Conservation (phyloP, 64 coral and sea anemone species). For the Montipora capricornis region DNA sequence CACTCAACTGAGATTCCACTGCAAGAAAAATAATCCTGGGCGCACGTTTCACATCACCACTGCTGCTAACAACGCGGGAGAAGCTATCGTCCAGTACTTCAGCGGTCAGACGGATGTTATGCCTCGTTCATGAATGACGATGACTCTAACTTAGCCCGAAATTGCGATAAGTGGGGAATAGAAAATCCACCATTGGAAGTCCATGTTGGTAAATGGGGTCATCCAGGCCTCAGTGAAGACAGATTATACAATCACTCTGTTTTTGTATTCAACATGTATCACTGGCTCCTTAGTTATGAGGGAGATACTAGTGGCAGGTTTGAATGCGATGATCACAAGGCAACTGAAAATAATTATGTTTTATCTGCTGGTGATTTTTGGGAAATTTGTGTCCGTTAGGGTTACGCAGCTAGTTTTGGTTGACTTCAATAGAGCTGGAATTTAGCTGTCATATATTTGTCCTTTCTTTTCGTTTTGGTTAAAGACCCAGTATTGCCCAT, state of each 20-base stretch:
- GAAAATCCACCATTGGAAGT: background rate
- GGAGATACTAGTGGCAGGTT: too few relatives aligned
- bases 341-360: too few relatives aligned
- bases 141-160: background rate
- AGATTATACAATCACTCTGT: background rate
- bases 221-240: background rate
- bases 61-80: background rate
- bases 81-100: slow-evolving; percentile 26
- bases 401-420: too few relatives aligned
- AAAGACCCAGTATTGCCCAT: too few relatives aligned
- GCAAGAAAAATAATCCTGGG: background rate
- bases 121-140: background rate
- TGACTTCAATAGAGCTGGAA: too few relatives aligned
- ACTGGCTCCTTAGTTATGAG: background rate
- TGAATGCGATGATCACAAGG: background rate
- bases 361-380: slow-evolving; percentile 4
- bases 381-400: slow-evolving; percentile 21
- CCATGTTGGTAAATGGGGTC: background rate
- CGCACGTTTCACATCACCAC: slow-evolving; percentile 33
- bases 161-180: background rate
- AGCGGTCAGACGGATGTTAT: background rate
- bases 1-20: slow-evolving; percentile 9
- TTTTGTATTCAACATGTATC: background rate
- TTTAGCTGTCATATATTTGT: too few relatives aligned
- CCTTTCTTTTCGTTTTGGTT: too few relatives aligned